Conservation (phyloP, 2,888 invertebrate species). For the Dryobota labecula region DNA sequence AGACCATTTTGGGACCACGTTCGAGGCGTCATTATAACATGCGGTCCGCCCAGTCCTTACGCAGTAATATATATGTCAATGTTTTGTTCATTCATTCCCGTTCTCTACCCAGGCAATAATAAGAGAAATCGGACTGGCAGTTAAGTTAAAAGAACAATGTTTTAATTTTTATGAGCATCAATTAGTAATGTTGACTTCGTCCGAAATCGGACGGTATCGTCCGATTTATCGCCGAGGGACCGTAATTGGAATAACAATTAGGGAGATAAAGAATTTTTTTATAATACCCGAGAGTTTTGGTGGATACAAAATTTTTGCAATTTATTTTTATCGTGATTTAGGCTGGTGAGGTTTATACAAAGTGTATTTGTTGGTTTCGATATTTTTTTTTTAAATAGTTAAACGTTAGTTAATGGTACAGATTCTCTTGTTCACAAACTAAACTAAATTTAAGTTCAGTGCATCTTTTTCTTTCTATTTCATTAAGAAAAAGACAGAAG, state of each 20-base stretch:
- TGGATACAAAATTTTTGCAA: neutral
- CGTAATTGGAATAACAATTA: conserved; percentile 53
- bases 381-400: neutral
- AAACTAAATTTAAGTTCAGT: too few species aligned
- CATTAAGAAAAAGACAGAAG: too few species aligned
- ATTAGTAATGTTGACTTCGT: conserved; percentile 40
- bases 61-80: too few species aligned
- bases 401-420: too few species aligned
- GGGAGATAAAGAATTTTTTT: conserved; percentile 26
- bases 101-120: conserved; percentile 20
- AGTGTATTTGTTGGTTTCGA: neutral
- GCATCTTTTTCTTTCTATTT: too few species aligned
- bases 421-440: too few species aligned
- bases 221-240: conserved; percentile 34
- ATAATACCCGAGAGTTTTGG: conserved; percentile 30
- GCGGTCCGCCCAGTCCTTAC: too few species aligned
- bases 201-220: conserved; percentile 27
- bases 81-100: conserved; percentile 20
- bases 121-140: conserved; percentile 10
- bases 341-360: neutral
- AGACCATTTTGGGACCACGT: too few species aligned
- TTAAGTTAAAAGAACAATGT: conserved; percentile 50
- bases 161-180: conserved; percentile 49
- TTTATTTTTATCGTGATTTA: conserved; percentile 12
- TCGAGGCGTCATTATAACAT: too few species aligned